Evolutionary conservation across 2,797 vertebrate species (phyloP).

Genomic region (Paguma larvata): DNA sequence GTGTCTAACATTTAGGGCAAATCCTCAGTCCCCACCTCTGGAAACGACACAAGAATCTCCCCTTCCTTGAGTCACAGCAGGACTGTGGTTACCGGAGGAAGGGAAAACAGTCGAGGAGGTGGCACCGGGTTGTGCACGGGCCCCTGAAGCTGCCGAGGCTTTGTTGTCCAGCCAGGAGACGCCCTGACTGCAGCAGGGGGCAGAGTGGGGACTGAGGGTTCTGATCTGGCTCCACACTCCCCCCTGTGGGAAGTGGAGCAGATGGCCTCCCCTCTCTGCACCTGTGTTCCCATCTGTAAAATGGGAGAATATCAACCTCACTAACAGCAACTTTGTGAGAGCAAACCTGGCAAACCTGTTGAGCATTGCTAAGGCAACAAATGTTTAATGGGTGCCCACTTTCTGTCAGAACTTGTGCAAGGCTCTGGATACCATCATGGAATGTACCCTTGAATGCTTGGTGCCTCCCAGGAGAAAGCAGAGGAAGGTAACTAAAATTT

Average conservation of each 20-base stretch:
- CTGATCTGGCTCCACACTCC: fast-evolving
- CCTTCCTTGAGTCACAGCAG: background rate
- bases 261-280: background rate
- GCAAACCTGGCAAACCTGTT: background rate
- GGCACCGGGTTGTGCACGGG: fast-evolving
- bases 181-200: background rate
- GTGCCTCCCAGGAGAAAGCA: background rate
- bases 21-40: background rate
- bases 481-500: background rate
- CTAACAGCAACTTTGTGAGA: background rate
- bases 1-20: background rate
- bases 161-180: background rate
- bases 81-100: background rate
- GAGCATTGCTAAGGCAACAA: background rate
- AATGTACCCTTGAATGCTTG: too few species aligned
- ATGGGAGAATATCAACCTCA: background rate
- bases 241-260: background rate
- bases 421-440: background rate
- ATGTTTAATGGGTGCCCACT: background rate
- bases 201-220: fast-evolving
- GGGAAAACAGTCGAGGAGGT: background rate
- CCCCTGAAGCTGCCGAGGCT: background rate
- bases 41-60: background rate
- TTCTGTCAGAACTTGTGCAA: background rate
- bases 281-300: background rate